These are phyloP conservation scores for Hyles euphorbiae DNA, from an alignment of 1,140 invertebrate species.

Conservation along the genomic window DNA sequence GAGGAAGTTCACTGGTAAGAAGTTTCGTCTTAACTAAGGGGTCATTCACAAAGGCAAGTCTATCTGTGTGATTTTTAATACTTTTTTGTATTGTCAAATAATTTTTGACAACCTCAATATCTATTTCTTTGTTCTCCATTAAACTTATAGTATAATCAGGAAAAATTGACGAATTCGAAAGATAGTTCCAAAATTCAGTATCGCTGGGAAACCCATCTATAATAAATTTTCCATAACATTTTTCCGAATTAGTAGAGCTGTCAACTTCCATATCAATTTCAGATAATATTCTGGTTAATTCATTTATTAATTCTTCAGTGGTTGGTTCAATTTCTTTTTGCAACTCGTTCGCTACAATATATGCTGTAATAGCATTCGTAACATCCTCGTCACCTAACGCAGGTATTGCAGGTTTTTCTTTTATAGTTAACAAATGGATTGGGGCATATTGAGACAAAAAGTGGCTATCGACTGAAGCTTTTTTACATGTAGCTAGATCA, in stretches of 20 bases:
- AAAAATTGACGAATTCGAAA: conserved; percentile 57
- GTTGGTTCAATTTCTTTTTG: conserved; percentile 55
- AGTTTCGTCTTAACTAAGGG: conserved; percentile 49
- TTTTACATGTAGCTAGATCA: conserved; percentile 40
- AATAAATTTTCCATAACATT: conserved; percentile 73
- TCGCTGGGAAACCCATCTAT: conserved; percentile 75
- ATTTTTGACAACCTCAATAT: conserved; percentile 48
- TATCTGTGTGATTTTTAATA: conserved; percentile 47
- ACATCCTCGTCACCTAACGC: conserved; percentile 56
- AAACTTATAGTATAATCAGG: conserved; percentile 75
- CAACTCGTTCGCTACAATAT: conserved; percentile 55
- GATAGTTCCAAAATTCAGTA: conserved; percentile 62
- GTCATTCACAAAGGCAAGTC: conserved; percentile 43
- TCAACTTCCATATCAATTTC: conserved; percentile 46
- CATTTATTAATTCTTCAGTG: conserved; percentile 50
- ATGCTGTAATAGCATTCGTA: conserved; percentile 43
- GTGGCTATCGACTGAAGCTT: conserved; percentile 25
- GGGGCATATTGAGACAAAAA: conserved; percentile 46
- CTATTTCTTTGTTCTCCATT: conserved; percentile 68
- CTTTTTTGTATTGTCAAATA: conserved; percentile 41
- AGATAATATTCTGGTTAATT: conserved; percentile 56
- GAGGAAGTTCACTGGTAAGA: conserved; percentile 15
- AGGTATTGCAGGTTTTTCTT: conserved; percentile 44
- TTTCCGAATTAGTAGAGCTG: conserved; percentile 29
- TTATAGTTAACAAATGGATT: conserved; percentile 29